These are phyloP conservation scores for Eupristina koningsbergeri DNA, from an alignment of 1,140 invertebrate genomes.

Conservation along the genomic window DNA sequence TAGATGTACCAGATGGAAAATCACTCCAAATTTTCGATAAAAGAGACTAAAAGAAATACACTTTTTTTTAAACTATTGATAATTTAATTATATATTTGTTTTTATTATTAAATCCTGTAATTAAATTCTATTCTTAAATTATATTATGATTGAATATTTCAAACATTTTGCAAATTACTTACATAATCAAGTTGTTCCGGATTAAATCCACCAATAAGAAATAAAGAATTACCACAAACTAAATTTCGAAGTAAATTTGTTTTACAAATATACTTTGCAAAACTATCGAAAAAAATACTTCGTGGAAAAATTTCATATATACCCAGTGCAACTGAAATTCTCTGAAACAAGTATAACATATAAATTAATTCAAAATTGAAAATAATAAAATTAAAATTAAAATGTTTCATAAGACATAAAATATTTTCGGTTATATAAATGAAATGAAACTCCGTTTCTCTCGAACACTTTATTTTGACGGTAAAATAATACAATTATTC, in stretches of 20 bases:
- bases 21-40: constrained; percentile 82
- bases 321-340: constrained; percentile 14
- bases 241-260: background rate
- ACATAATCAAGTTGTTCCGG: constrained; percentile 79
- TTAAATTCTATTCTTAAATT: background rate
- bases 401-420: too few species aligned
- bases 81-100: background rate
- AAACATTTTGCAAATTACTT: constrained; percentile 44
- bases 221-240: constrained; percentile 79
- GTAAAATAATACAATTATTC: too few species aligned
- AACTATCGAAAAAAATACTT: constrained; percentile 23
- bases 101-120: background rate
- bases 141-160: background rate
- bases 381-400: too few species aligned
- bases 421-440: too few species aligned
- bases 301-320: constrained; percentile 32
- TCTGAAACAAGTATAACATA: constrained; percentile 13
- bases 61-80: too few species aligned
- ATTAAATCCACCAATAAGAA: constrained; percentile 80
- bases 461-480: too few species aligned
- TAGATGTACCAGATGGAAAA: constrained; percentile 85
- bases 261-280: constrained; percentile 31
- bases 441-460: too few species aligned
- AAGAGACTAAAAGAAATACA: constrained; percentile 71
- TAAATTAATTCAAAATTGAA: background rate